These are phyloP conservation scores for Pharmacophagus antenor DNA, from an alignment of 2,888 invertebrate genomes.

Conservation along the genomic window DNA sequence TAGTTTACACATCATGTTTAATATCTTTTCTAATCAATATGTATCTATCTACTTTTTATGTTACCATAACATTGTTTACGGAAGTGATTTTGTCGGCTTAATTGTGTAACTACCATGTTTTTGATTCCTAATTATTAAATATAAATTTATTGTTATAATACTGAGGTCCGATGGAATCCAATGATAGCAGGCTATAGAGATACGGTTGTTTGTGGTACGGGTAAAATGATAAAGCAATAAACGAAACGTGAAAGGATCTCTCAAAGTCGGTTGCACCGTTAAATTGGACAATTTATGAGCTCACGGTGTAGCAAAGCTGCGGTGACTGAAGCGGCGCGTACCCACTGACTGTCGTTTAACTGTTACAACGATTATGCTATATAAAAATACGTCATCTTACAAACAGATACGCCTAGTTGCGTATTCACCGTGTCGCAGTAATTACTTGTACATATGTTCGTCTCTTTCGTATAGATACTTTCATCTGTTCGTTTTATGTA, in stretches of 20 bases:
- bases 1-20: no score
- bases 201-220: background rate
- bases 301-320: slow-evolving; percentile 45
- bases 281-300: slow-evolving; percentile 74
- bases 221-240: slow-evolving; percentile 2
- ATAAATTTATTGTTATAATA: background rate
- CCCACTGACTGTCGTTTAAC: slow-evolving; percentile 43
- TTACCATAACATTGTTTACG: no score
- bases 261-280: slow-evolving; percentile 58
- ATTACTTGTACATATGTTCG: background rate
- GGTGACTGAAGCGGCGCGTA: slow-evolving; percentile 57
- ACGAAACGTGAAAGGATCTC: slow-evolving; percentile 10
- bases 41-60: no score
- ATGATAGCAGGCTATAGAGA: background rate
- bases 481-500: no score
- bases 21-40: no score
- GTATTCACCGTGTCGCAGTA: background rate
- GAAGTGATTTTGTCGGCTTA: no score
- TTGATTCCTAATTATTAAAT: no score
- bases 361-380: slow-evolving; percentile 64
- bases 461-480: background rate
- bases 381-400: slow-evolving; percentile 59
- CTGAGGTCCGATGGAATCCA: no score
- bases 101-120: no score
- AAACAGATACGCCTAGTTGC: slow-evolving; percentile 36